A percentile compares a stretch with the other conserved stretches of the same genome.
phyloP scores from a whole-genome alignment of 2,888 invertebrate species.

The Allolobophora icterica region DNA sequence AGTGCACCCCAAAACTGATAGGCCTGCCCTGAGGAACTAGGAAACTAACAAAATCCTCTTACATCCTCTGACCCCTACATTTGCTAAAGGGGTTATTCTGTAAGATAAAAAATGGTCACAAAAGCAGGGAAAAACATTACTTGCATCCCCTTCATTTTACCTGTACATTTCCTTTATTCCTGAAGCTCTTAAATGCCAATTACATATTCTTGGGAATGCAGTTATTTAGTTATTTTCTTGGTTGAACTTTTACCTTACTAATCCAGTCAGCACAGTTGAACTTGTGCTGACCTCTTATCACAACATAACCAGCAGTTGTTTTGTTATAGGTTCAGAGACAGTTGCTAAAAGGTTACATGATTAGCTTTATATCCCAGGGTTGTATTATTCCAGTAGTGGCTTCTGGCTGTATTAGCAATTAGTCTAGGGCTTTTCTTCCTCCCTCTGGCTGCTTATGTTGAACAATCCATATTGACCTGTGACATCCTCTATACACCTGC shows the following conservation, averaged over 20 bases:
- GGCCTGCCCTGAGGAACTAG: no score
- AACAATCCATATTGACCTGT: no score
- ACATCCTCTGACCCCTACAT: no score
- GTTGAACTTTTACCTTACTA: neutral
- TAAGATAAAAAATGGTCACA: neutral
- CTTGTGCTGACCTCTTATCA: neutral
- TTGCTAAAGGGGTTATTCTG: no score
- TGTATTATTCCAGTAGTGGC: no score
- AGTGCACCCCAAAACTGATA: neutral
- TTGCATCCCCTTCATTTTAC: neutral
- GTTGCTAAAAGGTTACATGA: no score
- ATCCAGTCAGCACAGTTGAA: neutral
- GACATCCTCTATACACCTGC: no score
- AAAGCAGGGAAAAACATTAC: neutral
- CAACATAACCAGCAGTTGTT: neutral
- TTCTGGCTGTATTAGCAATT: no score
- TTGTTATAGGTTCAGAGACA: neutral
- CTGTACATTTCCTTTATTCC: neutral
- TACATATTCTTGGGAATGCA: neutral
- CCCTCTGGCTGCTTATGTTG: no score
- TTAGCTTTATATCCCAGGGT: no score
- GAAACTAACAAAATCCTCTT: no score
- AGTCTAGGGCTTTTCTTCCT: no score
- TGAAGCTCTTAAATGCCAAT: neutral
- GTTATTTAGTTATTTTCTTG: neutral